A percentile compares a stretch with the other conserved stretches of the same genome.
phyloP scores from a whole-genome alignment of 2,888 invertebrate genomes.

The Apamea anceps region DNA sequence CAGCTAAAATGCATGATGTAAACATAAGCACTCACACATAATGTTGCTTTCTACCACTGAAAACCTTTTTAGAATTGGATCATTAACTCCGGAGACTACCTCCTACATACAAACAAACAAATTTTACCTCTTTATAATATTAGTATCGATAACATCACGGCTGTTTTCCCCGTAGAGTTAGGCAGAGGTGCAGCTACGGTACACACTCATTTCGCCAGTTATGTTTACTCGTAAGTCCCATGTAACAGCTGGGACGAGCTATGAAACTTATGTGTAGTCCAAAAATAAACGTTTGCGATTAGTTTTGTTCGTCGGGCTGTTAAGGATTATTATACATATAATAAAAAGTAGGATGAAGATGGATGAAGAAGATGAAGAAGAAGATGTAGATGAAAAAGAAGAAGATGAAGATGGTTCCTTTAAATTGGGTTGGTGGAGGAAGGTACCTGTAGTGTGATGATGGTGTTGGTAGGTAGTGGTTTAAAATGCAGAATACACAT shows the following conservation, averaged over 20 bases:
- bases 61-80: too few relatives aligned
- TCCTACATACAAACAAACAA: too few relatives aligned
- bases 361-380: too few relatives aligned
- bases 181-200: background rate
- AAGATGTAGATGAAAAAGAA: too few relatives aligned
- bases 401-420: background rate
- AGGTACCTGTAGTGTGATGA: background rate
- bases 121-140: too few relatives aligned
- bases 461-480: background rate
- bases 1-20: too few relatives aligned
- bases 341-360: background rate
- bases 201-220: background rate
- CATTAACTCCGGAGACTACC: too few relatives aligned
- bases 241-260: background rate
- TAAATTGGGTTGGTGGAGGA: background rate
- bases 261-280: background rate
- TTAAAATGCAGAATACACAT: background rate
- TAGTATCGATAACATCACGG: too few relatives aligned
- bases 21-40: too few relatives aligned
- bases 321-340: background rate
- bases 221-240: background rate
- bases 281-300: background rate
- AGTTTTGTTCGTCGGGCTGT: background rate
- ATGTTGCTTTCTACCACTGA: too few relatives aligned
- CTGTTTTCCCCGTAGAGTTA: too few relatives aligned